These are phyloP conservation scores for Galerucella calmariensis DNA, from an alignment of 2,888 invertebrate species.

Conservation along the genomic window DNA sequence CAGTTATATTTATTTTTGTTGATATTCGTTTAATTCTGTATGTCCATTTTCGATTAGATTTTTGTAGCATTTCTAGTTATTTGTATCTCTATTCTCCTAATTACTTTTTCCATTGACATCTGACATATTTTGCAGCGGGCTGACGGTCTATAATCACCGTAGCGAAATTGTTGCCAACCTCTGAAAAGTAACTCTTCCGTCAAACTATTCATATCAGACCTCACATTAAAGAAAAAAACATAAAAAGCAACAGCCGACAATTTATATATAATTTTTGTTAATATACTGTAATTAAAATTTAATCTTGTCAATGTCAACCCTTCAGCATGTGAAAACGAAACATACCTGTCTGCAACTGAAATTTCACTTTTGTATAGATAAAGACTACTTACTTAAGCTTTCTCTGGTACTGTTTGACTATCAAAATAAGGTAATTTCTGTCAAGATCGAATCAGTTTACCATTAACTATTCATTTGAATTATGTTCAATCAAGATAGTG, in stretches of 20 bases:
- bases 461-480: conserved; percentile 12
- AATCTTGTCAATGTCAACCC: background rate
- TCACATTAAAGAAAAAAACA: too few relatives aligned
- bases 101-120: too few relatives aligned
- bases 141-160: too few relatives aligned
- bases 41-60: too few relatives aligned
- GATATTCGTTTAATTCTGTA: too few relatives aligned
- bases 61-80: too few relatives aligned
- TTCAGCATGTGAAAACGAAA: background rate
- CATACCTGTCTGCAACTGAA: background rate
- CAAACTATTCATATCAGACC: too few relatives aligned
- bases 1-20: too few relatives aligned
- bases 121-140: too few relatives aligned
- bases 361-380: background rate
- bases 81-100: too few relatives aligned
- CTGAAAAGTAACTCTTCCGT: too few relatives aligned
- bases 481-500: background rate
- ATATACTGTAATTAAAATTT: background rate
- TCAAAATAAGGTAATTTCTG: conserved; percentile 11
- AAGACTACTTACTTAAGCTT: background rate
- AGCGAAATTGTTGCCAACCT: too few relatives aligned
- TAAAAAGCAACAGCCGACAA: background rate
- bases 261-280: background rate
- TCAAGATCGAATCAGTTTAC: background rate
- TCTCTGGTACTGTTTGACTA: conserved; percentile 6